phyloP scores from a whole-genome alignment of 2,888 invertebrate species.

The Synanthedon andrenaeformis region DNA sequence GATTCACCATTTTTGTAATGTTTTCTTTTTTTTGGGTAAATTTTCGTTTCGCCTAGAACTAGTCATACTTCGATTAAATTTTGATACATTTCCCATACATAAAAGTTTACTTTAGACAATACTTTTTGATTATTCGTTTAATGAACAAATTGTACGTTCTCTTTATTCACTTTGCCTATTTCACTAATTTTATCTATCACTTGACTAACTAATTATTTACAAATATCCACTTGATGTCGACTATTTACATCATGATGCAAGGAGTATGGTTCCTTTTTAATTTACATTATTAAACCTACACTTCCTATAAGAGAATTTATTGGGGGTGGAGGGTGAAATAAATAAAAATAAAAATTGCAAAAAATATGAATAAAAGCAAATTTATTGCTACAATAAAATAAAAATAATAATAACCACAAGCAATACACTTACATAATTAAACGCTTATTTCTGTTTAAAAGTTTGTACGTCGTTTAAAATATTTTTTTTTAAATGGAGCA shows the following conservation, averaged over 20 bases:
- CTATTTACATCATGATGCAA: slow-evolving; percentile 62
- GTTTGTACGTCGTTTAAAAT: slow-evolving; percentile 59
- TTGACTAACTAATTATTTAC: slow-evolving; percentile 43
- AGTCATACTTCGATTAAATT: slow-evolving; percentile 29
- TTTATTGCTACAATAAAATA: slow-evolving; percentile 70
- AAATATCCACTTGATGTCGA: slow-evolving; percentile 33
- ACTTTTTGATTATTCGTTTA: slow-evolving; percentile 45
- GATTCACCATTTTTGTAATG: too few species aligned
- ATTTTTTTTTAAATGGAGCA: slow-evolving; percentile 25
- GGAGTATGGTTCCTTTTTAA: slow-evolving; percentile 66
- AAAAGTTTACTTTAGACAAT: slow-evolving; percentile 28
- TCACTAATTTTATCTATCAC: slow-evolving; percentile 32
- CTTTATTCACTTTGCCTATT: slow-evolving; percentile 29
- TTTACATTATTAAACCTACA: slow-evolving; percentile 42
- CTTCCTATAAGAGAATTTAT: slow-evolving; percentile 26
- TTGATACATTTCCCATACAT: slow-evolving; percentile 40
- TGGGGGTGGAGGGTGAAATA: slow-evolving; percentile 22
- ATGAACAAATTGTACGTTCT: slow-evolving; percentile 18
- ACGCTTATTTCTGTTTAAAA: slow-evolving; percentile 29
- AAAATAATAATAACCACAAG: slow-evolving; percentile 61
- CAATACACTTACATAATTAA: slow-evolving; percentile 57
- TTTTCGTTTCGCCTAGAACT: slow-evolving; percentile 33
- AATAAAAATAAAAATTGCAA: slow-evolving; percentile 42
- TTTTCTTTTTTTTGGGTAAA: too few species aligned
- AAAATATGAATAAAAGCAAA: slow-evolving; percentile 65